phyloP scores from a whole-genome alignment of 2,113 vertebrate genomes.

The Hiodon tergisus region DNA sequence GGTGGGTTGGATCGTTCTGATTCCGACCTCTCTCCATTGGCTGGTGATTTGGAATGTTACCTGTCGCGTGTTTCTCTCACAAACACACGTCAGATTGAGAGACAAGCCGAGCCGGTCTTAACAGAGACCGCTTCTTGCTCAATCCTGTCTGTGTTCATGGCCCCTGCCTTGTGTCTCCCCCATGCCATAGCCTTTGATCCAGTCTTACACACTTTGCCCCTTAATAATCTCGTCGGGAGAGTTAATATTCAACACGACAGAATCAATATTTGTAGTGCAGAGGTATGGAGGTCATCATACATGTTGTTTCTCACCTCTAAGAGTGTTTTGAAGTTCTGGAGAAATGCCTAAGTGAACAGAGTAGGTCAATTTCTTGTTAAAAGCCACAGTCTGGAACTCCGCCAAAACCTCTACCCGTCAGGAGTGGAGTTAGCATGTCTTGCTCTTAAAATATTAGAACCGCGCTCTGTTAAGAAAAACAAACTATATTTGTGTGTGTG shows the following conservation, averaged over 20 bases:
- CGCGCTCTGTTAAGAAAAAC: background rate
- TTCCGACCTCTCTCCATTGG: no score
- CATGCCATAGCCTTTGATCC: background rate
- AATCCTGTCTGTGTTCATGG: background rate
- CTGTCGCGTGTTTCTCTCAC: no score
- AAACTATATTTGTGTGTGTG: no score
- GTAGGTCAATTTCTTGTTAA: background rate
- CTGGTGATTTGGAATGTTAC: no score
- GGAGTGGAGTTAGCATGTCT: background rate
- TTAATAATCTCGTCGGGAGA: conserved; percentile 19
- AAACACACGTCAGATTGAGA: no score
- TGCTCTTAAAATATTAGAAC: background rate
- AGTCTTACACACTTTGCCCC: conserved; percentile 9
- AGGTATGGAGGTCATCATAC: conserved; percentile 16
- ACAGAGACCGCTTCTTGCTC: background rate
- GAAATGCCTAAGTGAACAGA: background rate
- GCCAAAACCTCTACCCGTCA: background rate
- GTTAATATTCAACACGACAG: conserved; percentile 30
- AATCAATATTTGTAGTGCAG: conserved; percentile 31
- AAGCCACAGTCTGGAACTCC: background rate
- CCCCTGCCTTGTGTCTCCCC: background rate
- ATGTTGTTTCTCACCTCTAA: conserved; percentile 14
- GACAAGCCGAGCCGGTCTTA: background rate
- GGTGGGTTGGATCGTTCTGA: no score
- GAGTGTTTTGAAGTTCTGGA: conserved; percentile 7